Evolutionary conservation across 2,113 vertebrate species (phyloP), one percentile per base, ranked within the genome.

Genomic region (Eublepharis macularius): DNA sequence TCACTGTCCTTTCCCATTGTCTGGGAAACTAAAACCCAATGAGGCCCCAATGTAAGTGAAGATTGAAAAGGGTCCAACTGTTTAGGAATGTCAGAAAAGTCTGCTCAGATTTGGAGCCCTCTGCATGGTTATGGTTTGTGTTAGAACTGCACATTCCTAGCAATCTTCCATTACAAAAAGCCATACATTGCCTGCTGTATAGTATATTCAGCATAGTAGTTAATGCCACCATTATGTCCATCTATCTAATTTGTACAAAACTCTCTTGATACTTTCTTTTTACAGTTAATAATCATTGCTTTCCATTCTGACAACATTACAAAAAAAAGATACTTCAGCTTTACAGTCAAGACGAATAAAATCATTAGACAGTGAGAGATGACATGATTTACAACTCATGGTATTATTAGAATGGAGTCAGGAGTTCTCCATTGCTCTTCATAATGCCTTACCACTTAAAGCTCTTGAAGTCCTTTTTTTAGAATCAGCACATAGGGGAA

Each of bases 331-430:
- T 69, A 41, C 70, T 45, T 75, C 9, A 16, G 54, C 77, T 89
- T 84, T 80, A 2, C 74, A 34, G 70, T 84, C 66, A 47, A 87
- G 84, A 66, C 49, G 32, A 41, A 51, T 81, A 73, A 80, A 86
- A 26, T 43, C 72, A 81, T 17, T 77, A 60, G 21, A 19, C 39
- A 49, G 91, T 77, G 0, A 21, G 36, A 14, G 0, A 0, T 78
- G 65, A 68, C 49, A 49, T 82, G 72, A 39, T 91, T 65, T 85
- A n/a, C 87, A 86, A 32, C 29, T 63, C 16, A 47, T 79, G 54
- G 2, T 86, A 57, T 87, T 79, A 81, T 82, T 85, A 90, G 85
- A 89, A 83, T 4, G 19, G 84, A 86, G 76, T 83, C 43, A 83
- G n/a, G 39, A 82, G 51, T 86, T 90, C 45, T 32, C 49, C 10